Base-by-base conservation (phyloP, 1,140 invertebrate genomes). In the Drosophila cardini region DNA sequence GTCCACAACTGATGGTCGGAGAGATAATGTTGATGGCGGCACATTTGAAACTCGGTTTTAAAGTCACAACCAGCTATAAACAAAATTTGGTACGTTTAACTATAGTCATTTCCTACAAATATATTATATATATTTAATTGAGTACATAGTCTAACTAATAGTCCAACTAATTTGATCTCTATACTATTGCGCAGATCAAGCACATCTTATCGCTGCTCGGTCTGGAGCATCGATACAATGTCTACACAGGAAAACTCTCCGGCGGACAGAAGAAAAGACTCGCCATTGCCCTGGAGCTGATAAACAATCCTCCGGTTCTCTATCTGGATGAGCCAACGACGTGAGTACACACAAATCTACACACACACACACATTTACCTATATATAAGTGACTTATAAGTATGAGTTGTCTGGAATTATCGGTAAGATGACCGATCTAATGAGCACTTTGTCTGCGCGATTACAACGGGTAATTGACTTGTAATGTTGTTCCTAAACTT, bases 311-410 rank as follows among this genome's bases (percentile, higher is more conserved):
- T 6, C 96, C 97, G 4, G 94, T 98, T 7, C 95, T 98, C 93
- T 98, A 98, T 93, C 95, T 98, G 79, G 98, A 98, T 91, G 98
- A 98, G 92, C 97, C 97, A 43, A 98, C 97, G 4, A 98, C 96
- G 97, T 98, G 92, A 94, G 93, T 93, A 52, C n/a, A 18, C 30
- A 61, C 9, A 34, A 36, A 45, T 34, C 60, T 67, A 80, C 45
- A 30, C 34, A 2, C 21, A 26, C 3, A 4, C 21, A 26, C 21
- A 26, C 21, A 26, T 5, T 26, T 26, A 0, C 21, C 4, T 26
- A 4, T 26, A 2, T 4, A 4, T 4, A 26, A 26, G 21, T 0
- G 5, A 26, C 21, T 26, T 26, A 26, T 26, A 26, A 26, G 21
- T 26, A 26, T 4, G 21, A 2, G 5, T 26, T 5, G 21, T 26